phyloP scores from a whole-genome alignment of 1,140 invertebrate species.

The Diuraphis noxia region DNA sequence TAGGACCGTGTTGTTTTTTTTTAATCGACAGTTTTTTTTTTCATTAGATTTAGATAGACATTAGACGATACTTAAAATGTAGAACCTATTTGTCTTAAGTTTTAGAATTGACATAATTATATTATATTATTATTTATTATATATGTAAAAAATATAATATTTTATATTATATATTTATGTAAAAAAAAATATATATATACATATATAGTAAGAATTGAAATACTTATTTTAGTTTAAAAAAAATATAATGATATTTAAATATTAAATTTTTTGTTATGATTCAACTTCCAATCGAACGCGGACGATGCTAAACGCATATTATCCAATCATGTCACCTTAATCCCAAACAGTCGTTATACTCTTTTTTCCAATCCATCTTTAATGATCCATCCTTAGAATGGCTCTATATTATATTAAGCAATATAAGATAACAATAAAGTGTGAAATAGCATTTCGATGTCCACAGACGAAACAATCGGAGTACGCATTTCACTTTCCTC shows the following conservation, averaged over 20 bases:
- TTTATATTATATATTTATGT: slow-evolving; percentile 3
- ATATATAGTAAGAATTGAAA: slow-evolving; percentile 31
- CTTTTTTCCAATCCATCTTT: not conserved
- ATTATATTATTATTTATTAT: slow-evolving; percentile 18
- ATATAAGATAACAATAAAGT: too few species aligned
- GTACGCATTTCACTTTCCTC: not conserved
- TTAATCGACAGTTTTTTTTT: slow-evolving; percentile 46
- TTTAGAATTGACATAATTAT: slow-evolving; percentile 32
- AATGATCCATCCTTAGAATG: too few species aligned
- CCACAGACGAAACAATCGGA: not conserved
- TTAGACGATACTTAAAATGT: slow-evolving; percentile 15
- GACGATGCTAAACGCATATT: not conserved
- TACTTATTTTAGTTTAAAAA: slow-evolving; percentile 53
- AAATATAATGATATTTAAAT: slow-evolving; percentile 26
- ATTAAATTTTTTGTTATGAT: not conserved
- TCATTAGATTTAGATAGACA: slow-evolving; percentile 16
- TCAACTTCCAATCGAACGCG: not conserved
- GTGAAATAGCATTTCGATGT: not conserved
- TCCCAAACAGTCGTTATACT: not conserved
- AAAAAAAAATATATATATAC: not conserved
- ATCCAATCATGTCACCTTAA: not conserved
- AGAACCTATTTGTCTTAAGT: slow-evolving; percentile 40
- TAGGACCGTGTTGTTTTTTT: slow-evolving; percentile 43
- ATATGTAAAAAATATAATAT: slow-evolving; percentile 17
- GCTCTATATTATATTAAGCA: too few species aligned